Conservation (phyloP, 2,888 invertebrate genomes). For the Hoplodrina ambigua region DNA sequence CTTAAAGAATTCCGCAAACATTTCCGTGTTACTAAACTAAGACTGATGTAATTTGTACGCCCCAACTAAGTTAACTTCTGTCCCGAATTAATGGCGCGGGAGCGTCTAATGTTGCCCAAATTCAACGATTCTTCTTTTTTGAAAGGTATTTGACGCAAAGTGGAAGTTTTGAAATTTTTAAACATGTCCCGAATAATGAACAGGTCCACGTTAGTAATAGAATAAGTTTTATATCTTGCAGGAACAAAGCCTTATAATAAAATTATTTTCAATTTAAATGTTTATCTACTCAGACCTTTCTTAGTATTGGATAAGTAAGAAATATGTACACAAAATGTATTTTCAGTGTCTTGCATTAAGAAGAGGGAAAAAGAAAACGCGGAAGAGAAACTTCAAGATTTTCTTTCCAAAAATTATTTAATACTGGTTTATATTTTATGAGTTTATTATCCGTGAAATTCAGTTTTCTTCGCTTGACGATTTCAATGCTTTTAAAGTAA, state of each 20-base stretch:
- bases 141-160: conserved; percentile 58
- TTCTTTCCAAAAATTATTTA: conserved; percentile 41
- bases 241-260: conserved; percentile 32
- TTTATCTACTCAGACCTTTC: conserved; percentile 9
- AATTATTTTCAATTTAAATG: conserved; percentile 49
- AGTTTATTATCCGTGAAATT: conserved; percentile 54
- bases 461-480: conserved; percentile 50
- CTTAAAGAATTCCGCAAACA: conserved; percentile 78
- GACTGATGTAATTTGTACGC: conserved; percentile 82
- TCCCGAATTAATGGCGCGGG: conserved; percentile 80
- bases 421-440: conserved; percentile 53
- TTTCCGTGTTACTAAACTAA: conserved; percentile 79
- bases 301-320: conserved; percentile 14
- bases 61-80: conserved; percentile 77
- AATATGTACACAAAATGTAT: conserved; percentile 25
- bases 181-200: conserved; percentile 72
- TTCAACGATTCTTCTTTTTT: conserved; percentile 70
- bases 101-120: conserved; percentile 72
- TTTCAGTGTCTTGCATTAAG: conserved; percentile 7
- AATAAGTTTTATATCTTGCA: conserved; percentile 64
- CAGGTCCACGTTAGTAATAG: conserved; percentile 64
- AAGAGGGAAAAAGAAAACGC: conserved; percentile 22
- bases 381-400: conserved; percentile 9
- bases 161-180: conserved; percentile 65
- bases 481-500: conserved; percentile 63